Evolutionary conservation across 2,888 invertebrate species (phyloP).

Genomic region (Drosophila buzzatii): DNA sequence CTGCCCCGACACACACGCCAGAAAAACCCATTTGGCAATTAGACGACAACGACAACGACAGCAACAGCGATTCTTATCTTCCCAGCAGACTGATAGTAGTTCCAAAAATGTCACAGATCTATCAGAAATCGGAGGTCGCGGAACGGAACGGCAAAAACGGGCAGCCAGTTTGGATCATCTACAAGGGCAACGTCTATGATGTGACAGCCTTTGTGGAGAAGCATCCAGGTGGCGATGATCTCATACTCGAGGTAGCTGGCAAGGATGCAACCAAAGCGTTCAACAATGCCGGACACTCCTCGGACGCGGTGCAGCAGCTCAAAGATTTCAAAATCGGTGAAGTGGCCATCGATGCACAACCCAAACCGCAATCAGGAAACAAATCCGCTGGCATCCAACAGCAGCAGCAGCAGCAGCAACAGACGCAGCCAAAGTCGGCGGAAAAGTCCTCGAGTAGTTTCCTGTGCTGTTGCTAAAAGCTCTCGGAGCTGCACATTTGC

Average conservation of each 20-base stretch:
- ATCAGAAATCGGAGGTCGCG: conserved; percentile 87
- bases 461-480: conserved; percentile 42
- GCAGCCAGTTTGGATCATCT: conserved; percentile 88
- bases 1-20: neutral
- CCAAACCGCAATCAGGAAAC: conserved; percentile 6
- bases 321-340: conserved; percentile 89
- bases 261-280: conserved; percentile 89
- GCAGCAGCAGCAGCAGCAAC: neutral
- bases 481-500: neutral
- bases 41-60: neutral
- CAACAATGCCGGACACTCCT: conserved; percentile 89
- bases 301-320: conserved; percentile 87
- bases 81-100: conserved; percentile 1
- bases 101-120: conserved; percentile 68
- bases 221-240: conserved; percentile 90
- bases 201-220: conserved; percentile 88
- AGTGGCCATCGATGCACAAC: conserved; percentile 82
- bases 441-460: conserved; percentile 38
- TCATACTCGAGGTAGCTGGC: conserved; percentile 89
- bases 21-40: conserved; percentile 34
- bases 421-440: neutral
- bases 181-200: conserved; percentile 89
- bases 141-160: conserved; percentile 87
- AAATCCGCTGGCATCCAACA: conserved; percentile 1
- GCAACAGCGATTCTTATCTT: conserved; percentile 33